Evolutionary conservation across 2,797 vertebrate genomes (phyloP).

Genomic region (Pipistrellus kuhlii): DNA sequence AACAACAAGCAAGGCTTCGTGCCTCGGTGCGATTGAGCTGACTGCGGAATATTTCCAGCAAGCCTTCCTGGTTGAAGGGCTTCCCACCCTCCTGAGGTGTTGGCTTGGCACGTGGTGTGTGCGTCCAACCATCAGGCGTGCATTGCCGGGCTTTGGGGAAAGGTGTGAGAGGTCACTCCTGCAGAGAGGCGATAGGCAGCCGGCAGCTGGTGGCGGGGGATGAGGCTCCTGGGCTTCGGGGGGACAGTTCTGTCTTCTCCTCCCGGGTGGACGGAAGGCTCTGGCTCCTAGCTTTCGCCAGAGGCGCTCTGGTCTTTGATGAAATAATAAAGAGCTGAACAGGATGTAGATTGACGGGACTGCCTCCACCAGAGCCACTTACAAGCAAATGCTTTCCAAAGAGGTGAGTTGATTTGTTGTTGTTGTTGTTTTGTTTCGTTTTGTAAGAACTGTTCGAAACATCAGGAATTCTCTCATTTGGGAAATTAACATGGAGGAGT

Average conservation of each 20-base stretch:
- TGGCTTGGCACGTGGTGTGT: constrained; percentile 82
- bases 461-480: constrained; percentile 4
- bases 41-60: constrained; percentile 82
- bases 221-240: constrained; percentile 5
- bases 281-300: constrained; percentile 58
- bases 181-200: constrained; percentile 70
- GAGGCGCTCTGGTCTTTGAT: constrained; percentile 4
- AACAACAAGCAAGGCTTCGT: constrained; percentile 78
- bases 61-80: constrained; percentile 85
- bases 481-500: background rate
- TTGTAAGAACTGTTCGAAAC: constrained; percentile 29
- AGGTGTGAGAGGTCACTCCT: constrained; percentile 60
- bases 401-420: constrained; percentile 68
- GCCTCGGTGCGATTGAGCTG: constrained; percentile 80
- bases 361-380: constrained; percentile 70
- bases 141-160: background rate
- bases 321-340: constrained; percentile 74
- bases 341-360: constrained; percentile 53
- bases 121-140: constrained; percentile 71
- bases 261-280: background rate
- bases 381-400: constrained; percentile 72
- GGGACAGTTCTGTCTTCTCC: background rate
- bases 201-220: constrained; percentile 26
- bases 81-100: constrained; percentile 87
- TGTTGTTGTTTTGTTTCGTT: background rate